Base-by-base conservation (phyloP, 1,140 invertebrate species). In the Anastrepha ludens region DNA sequence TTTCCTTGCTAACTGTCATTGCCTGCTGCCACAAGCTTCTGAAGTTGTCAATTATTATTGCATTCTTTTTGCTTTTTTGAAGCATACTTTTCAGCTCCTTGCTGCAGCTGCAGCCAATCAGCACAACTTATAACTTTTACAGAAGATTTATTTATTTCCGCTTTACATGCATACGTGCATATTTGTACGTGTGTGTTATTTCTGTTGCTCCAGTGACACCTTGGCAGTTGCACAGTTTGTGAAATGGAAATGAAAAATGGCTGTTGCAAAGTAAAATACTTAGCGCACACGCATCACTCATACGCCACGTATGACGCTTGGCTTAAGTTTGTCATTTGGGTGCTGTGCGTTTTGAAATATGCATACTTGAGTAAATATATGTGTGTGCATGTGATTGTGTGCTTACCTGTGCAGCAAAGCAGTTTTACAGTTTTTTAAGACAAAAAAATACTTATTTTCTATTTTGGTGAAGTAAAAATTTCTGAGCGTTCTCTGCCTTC, bases 11-110 rank as follows among this genome's bases (percentile, higher is more conserved):
- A 4, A 2, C 70, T 74, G 67, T 47, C 67, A 47, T 74, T 74
- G 67, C 67, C 9, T 50, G 74, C 74, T 78, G 74, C 47, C 1
- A n/a, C n/a, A 55, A 20, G 44, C 44, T 81, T 55, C 13, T 13
- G 2, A 2, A 55, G 74, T 55, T 55, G 50, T 58, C 74, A 58
- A 81, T 81, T 50, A 55, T 81, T 8, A 81, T 55, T 81, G 74
- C 74, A 81, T 8, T 8, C 29, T 64, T 74, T 74, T n/a, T 41
- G 29, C 11, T 74, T 74, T 70, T 20, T 55, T 29, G n/a, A 2
- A 81, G 74, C 74, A 55, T 81, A 55, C 74, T 81, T 81, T 81
- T 55, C 74, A 81, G 74, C 74, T 55, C 6, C 50, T 29, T 55
- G 50, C 50, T 55, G 50, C 50, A 55, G 50, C 11, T 55, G 47